Percentiles rank a stretch among this genome's conserved stretches.
Conservation (phyloP, 1,140 invertebrate species). For the Dendrolimus kikuchii region DNA sequence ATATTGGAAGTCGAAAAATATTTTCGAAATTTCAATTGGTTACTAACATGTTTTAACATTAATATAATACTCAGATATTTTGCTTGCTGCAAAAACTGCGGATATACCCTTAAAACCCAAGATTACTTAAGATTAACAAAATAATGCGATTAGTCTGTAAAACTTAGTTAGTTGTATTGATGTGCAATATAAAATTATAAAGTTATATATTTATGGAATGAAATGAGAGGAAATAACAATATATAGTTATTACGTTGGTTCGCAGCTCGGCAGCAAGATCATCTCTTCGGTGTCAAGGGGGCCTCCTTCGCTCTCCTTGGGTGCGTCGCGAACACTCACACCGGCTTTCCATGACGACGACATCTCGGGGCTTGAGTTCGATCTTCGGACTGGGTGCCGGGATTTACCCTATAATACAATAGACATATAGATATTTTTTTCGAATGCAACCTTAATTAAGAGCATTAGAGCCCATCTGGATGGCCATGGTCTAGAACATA, state of each 20-base stretch:
- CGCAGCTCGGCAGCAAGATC: conserved; percentile 41
- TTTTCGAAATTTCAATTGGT: no score
- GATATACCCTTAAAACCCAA: no score
- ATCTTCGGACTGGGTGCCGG: conserved; percentile 86
- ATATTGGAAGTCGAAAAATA: no score
- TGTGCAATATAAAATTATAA: no score
- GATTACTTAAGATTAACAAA: no score
- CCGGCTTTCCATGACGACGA: conserved; percentile 84
- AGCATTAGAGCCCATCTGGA: not conserved
- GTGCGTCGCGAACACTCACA: conserved; percentile 8
- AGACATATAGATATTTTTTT: not conserved
- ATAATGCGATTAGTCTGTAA: no score
- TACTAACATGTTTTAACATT: no score
- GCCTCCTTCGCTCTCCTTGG: conserved; percentile 10
- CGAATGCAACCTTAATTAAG: not conserved
- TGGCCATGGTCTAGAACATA: no score
- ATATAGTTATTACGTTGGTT: no score
- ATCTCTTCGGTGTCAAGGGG: conserved; percentile 22
- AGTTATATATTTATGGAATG: not conserved
- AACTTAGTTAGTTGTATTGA: no score
- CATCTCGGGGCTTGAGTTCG: conserved; percentile 94
- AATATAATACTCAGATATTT: no score
- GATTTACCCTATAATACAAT: conserved; percentile 59
- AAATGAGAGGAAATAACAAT: not conserved
- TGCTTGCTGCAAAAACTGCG: no score